Evolutionary conservation across 2,113 vertebrate species (phyloP), one percentile per base, ranked within the genome.

Genomic region (Morone chrysops): DNA sequence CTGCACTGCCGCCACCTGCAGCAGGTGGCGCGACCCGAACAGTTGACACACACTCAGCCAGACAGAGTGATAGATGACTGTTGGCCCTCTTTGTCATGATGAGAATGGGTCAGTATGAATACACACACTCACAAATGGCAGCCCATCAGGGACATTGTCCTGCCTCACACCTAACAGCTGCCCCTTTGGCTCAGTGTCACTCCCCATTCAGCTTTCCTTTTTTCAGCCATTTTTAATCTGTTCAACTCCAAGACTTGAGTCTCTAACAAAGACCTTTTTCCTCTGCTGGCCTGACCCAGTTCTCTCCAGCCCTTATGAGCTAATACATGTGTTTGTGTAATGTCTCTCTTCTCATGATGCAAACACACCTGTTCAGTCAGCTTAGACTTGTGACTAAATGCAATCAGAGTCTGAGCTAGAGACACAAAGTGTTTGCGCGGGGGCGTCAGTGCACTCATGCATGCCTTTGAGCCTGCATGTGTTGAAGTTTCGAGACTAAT

Each of bases 21-120:
- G 70, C 77, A 83, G 80, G 82, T 80, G 80, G 68, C 2, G 36
- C 13, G 70, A 90, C 74, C 89, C 0, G 0, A 18, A 38, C 63
- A 2, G 73, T 77, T 82, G 70, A 91, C 84, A 83, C 77, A 22
- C 79, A 43, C 77, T 74, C 73, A 22, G 72, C 38, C 80, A 77
- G 88, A 87, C 87, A 80, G 66, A 61, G 75, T 90, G 87, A 92
- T 81, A 43, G 68, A 90, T 90, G 82, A 86, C 61, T 73, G 69
- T 62, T 77, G 80, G 80, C 81, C 75, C 80, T 65, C 65, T 83
- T 73, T 68, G 77, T 76, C 62, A 75, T 45, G 69, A 87, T 38
- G 56, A 70, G 60, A 83, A 67, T 2, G 0, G 59, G 72, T 81
- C 72, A 65, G 47, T 62, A 70, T 80, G 53, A 85, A 79, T 77